phyloP scores from a whole-genome alignment of 2,113 vertebrate genomes.

The Notechis scutatus region DNA sequence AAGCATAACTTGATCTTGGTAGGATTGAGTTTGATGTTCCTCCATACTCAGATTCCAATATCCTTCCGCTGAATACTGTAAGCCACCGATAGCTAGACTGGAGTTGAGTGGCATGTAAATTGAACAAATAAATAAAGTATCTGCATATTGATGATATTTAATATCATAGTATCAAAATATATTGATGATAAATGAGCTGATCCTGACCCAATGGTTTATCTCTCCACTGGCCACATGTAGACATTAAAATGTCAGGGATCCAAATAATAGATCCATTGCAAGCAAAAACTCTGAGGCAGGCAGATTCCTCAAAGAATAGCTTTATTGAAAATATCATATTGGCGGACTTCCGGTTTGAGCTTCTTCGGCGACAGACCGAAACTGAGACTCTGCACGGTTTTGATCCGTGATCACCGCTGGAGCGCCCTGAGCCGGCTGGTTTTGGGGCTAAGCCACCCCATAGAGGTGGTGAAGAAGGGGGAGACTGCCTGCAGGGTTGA shows the following conservation, averaged over 20 bases:
- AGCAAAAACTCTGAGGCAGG: too few relatives aligned
- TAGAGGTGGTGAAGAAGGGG: too few relatives aligned
- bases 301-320: too few relatives aligned
- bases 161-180: not conserved
- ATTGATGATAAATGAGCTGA: not conserved
- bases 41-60: not conserved
- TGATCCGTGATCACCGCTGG: too few relatives aligned
- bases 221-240: not conserved
- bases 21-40: not conserved
- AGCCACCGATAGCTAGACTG: not conserved
- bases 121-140: not conserved
- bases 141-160: not conserved
- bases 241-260: not conserved
- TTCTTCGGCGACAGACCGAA: too few relatives aligned
- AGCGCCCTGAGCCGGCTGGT: too few relatives aligned
- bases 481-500: too few relatives aligned
- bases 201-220: not conserved
- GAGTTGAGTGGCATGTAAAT: not conserved
- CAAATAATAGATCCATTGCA: too few relatives aligned
- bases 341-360: too few relatives aligned
- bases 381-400: too few relatives aligned
- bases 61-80: not conserved
- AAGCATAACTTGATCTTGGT: not conserved
- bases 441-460: too few relatives aligned
- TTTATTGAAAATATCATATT: too few relatives aligned